Base-by-base conservation (phyloP, 2,797 vertebrate species). In the Anguilla obscura region DNA sequence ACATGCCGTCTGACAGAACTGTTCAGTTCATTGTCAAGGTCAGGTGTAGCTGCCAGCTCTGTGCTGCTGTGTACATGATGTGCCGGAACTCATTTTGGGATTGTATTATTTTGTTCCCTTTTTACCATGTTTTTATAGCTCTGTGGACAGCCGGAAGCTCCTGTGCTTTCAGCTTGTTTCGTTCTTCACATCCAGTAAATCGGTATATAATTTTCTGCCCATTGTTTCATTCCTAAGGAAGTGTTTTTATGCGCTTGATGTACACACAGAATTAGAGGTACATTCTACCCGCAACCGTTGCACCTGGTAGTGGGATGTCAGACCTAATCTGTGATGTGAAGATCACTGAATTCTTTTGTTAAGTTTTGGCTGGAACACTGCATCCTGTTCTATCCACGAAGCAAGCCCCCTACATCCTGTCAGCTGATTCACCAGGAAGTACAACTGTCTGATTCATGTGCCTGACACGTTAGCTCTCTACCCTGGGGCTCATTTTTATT, bases 11-110 rank as follows among this genome's bases (percentile, higher is more conserved):
- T 84, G 33, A 36, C 36, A 60, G 60, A 45, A 16, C 50, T 12
- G n/a, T 82, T 45, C 1, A 56, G 30, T 60, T 84, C 71, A 85
- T 36, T 50, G 69, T 85, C 83, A 88, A 88, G 87, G 87, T 88
- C 87, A 85, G 30, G 30, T 36, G 74, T 18, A 76, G 87, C 40
- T 87, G 18, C n/a, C 16, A 45, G n/a, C 27, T 36, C 48, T 58
- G 9, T 40, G 30, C 33, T 60, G 14, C 6, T 85, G 16, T 60
- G 52, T 21, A 18, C 52, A n/a, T 63, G 52, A 56, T 85, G 56
- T 30, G n/a, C 30, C 33, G 18, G 30, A 85, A 63, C 14, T 36
- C 7, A 5, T 60, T 60, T 36, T 16, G 84, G n/a, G 0, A 60
- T 60, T 63, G 33, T 63, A 52, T 45, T 83, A 30, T 60, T 63